These are phyloP conservation scores for Ormyrus thymus DNA, from an alignment of 2,888 invertebrate species.

Conservation along the genomic window DNA sequence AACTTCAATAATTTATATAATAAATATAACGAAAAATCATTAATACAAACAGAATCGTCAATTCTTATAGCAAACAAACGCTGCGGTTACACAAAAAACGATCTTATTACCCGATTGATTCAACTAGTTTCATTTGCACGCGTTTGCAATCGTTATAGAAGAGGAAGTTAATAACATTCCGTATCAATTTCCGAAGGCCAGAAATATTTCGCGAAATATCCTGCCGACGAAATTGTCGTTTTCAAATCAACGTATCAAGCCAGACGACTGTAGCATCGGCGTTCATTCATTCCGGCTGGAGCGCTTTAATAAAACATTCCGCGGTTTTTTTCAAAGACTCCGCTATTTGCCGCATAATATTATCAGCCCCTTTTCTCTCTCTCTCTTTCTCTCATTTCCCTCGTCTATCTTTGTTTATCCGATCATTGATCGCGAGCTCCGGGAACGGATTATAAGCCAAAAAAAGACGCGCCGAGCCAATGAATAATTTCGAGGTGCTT, in stretches of 20 bases:
- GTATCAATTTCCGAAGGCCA: background rate
- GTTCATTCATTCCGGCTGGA: background rate
- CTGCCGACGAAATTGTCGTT: background rate
- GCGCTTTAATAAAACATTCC: constrained; percentile 10
- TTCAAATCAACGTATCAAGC: background rate
- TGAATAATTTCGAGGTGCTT: constrained; percentile 19
- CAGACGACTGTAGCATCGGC: background rate
- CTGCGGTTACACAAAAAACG: too few relatives aligned
- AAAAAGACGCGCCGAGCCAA: constrained; percentile 3
- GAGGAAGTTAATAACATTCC: background rate
- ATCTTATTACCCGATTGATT: too few relatives aligned
- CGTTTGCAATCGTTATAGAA: too few relatives aligned
- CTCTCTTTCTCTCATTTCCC: constrained; percentile 6
- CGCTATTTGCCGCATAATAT: background rate
- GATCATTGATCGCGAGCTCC: background rate
- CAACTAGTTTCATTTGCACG: too few relatives aligned
- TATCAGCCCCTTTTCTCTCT: background rate
- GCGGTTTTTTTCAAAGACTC: background rate
- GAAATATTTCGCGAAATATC: background rate
- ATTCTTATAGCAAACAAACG: too few relatives aligned
- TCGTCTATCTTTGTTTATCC: background rate
- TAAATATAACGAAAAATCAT: too few relatives aligned
- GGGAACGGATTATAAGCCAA: background rate
- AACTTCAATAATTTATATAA: too few relatives aligned
- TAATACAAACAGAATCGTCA: too few relatives aligned